A percentile compares a stretch with the other conserved stretches of the same genome.
phyloP scores from a whole-genome alignment of 2,888 invertebrate genomes.

The Cryptus armator region DNA sequence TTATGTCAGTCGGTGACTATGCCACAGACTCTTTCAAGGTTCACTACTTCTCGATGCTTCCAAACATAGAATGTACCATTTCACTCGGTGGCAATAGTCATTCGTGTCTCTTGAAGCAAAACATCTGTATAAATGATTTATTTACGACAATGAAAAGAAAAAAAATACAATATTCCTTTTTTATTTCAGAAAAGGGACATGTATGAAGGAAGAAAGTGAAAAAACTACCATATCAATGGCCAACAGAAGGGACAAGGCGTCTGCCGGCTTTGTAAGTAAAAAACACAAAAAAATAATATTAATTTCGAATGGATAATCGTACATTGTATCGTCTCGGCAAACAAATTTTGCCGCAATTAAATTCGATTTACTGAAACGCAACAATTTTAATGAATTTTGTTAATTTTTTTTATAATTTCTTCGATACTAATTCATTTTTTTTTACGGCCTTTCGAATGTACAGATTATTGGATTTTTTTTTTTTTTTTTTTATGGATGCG shows the following conservation, averaged over 20 bases:
- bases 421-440: too few relatives aligned
- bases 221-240: constrained; percentile 75
- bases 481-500: constrained; percentile 11
- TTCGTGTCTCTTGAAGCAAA: neutral
- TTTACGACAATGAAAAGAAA: neutral
- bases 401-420: neutral
- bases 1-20: constrained; percentile 59
- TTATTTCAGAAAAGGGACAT: constrained; percentile 63
- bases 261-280: constrained; percentile 81
- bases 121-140: neutral
- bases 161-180: neutral
- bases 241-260: constrained; percentile 81
- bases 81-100: constrained; percentile 18
- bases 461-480: too few relatives aligned
- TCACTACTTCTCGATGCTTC: constrained; percentile 43
- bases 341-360: neutral
- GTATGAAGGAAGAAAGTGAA: constrained; percentile 65
- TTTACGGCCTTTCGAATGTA: too few relatives aligned
- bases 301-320: neutral
- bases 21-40: constrained; percentile 39
- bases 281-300: constrained; percentile 14
- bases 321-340: neutral
- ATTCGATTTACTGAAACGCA: neutral
- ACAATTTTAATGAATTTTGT: neutral
- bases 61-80: constrained; percentile 33